Percentiles rank a stretch among this genome's conserved stretches.
Evolutionary conservation across 2,888 invertebrate genomes (phyloP).

Genomic region (Nomada flava): DNA sequence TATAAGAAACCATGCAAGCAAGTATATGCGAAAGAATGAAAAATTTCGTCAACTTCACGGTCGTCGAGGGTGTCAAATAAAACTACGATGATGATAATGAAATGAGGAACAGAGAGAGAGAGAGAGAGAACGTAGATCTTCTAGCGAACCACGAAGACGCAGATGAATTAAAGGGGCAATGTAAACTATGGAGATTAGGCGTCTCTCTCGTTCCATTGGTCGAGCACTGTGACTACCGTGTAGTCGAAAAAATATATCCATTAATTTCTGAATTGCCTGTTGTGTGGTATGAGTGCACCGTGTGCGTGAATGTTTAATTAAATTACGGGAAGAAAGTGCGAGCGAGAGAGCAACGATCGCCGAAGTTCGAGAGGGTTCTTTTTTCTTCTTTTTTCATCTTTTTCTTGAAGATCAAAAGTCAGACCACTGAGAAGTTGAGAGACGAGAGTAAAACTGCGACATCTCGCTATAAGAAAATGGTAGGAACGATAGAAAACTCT

Average conservation of each 20-base stretch:
- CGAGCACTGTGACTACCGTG: conserved; percentile 77
- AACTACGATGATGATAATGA: not conserved
- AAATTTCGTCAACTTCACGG: conserved; percentile 58
- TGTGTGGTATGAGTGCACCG: conserved; percentile 26
- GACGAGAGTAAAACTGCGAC: not conserved
- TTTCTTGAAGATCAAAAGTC: conserved; percentile 34
- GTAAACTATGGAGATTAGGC: conserved; percentile 59
- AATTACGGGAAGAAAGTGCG: not conserved
- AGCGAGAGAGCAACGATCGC: not conserved
- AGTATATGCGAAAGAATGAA: conserved; percentile 6
- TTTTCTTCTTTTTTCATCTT: no score
- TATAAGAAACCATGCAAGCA: conserved; percentile 43
- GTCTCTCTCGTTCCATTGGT: conserved; percentile 74
- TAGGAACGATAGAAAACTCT: no score
- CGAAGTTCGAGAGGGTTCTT: not conserved
- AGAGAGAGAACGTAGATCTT: conserved; percentile 38
- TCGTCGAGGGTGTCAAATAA: conserved; percentile 48
- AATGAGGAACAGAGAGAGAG: not conserved
- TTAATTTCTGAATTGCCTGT: conserved; percentile 65
- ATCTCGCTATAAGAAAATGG: no score
- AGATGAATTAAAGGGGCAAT: conserved; percentile 58
- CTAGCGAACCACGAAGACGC: conserved; percentile 60
- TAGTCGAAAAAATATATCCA: conserved; percentile 71
- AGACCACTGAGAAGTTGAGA: conserved; percentile 58
- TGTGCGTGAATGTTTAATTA: conserved; percentile 19